Conservation (phyloP, 2,113 vertebrate genomes). For the Cryptoleucopteryx plumbea region DNA sequence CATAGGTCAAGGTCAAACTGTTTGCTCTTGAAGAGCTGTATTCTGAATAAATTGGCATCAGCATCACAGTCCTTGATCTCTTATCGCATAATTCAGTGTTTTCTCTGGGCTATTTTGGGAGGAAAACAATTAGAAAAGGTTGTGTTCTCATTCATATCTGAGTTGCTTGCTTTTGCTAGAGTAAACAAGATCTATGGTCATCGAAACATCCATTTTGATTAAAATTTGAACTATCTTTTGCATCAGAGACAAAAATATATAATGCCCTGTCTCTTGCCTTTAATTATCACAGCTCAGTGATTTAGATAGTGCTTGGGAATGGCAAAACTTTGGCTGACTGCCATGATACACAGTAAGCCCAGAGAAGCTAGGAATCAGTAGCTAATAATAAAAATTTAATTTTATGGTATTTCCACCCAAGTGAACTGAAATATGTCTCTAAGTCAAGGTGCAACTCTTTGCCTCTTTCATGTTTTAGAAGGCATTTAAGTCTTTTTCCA, state of each 20-base stretch:
- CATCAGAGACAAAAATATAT: not conserved
- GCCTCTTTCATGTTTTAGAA: not conserved
- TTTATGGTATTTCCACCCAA: not conserved
- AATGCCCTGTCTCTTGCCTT: not conserved
- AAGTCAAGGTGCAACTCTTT: not conserved
- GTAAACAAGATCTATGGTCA: not conserved
- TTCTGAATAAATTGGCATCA: not conserved
- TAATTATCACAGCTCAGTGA: slow-evolving; percentile 36
- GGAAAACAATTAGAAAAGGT: not conserved
- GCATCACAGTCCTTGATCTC: not conserved
- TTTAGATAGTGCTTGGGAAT: slow-evolving; percentile 17
- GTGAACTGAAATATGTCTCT: not conserved
- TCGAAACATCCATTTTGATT: not conserved
- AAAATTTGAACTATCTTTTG: not conserved
- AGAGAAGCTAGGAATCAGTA: not conserved
- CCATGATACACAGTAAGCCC: not conserved
- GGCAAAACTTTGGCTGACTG: slow-evolving; percentile 17
- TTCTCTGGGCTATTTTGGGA: slow-evolving; percentile 4
- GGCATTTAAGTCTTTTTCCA: not conserved
- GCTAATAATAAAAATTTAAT: slow-evolving; percentile 13
- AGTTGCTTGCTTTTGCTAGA: not conserved
- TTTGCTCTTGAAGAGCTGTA: not conserved
- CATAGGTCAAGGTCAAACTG: not conserved
- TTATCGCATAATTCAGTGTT: not conserved
- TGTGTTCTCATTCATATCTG: not conserved